A percentile compares a stretch with the other conserved stretches of the same genome.
These are phyloP conservation scores for Bombus vancouverensis DNA, from an alignment of 1,140 invertebrate genomes.

Conservation along the genomic window DNA sequence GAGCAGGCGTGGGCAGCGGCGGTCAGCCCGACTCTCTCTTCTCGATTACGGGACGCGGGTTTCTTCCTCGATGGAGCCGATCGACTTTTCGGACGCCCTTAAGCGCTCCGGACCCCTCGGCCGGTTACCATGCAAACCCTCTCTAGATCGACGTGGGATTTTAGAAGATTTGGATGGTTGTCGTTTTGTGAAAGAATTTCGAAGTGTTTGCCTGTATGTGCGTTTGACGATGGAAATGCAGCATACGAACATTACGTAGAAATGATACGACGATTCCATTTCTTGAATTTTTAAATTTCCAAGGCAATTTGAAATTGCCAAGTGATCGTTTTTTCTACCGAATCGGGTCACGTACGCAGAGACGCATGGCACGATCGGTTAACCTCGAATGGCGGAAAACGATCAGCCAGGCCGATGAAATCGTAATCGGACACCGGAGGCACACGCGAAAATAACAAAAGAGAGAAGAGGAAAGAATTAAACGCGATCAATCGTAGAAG, in stretches of 20 bases:
- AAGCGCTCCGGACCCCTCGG: background rate
- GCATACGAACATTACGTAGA: background rate
- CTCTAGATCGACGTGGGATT: background rate
- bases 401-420: slow-evolving; percentile 31
- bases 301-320: too few relatives aligned
- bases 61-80: background rate
- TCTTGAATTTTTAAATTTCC: background rate
- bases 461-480: slow-evolving; percentile 19
- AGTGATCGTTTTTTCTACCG: too few relatives aligned
- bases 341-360: too few relatives aligned
- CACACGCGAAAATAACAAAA: background rate
- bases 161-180: background rate
- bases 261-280: background rate
- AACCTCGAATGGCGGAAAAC: slow-evolving; percentile 34
- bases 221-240: too few relatives aligned
- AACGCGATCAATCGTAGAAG: slow-evolving; percentile 46
- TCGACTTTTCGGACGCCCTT: background rate
- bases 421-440: slow-evolving; percentile 9
- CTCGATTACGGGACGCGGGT: slow-evolving; percentile 16
- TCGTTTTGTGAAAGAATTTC: too few relatives aligned
- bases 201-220: too few relatives aligned
- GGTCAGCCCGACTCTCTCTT: background rate
- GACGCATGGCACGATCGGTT: slow-evolving; percentile 3
- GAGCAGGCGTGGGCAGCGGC: slow-evolving; percentile 60
- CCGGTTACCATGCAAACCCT: background rate